Base-by-base conservation (phyloP, 2,888 invertebrate genomes). In the Amiota minor region DNA sequence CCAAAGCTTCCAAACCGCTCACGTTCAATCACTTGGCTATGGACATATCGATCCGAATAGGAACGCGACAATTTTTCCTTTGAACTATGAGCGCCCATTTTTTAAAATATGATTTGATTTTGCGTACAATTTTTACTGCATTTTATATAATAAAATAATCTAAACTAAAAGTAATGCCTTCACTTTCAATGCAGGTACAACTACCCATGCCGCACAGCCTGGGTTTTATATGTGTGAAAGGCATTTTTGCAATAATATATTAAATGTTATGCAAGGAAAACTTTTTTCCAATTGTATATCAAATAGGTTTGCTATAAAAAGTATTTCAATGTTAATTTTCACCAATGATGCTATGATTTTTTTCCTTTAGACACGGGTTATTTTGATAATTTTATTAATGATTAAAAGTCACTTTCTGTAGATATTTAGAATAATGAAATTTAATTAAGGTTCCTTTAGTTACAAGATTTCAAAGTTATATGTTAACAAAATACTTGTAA, bases 51-150 rank as follows among this genome's bases (percentile, higher is more conserved):
- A 89, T 93, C 93, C 59, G 94, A 93, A 83, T 92, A 91, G 79
- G 93, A 92, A 86, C 93, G 91, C 84, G 92, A 91, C 78, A 94
- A 91, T 90, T 94, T 94, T 90, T 94, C 94, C 91, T 94, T 94
- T 75, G 94, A 94, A 86, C 94, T 93, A 90, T 94, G 93, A 80
- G 94, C 94, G 83, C 94, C 94, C 94, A 94, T 94, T 81, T 78
- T 79, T 9, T 35, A 14, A 16, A 14, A 23, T 20, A 50, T 14
- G 47, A 65, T 50, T 16, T 68, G 14, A 16, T 1, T 62, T 62
- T 62, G 47, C 9, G 9, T 23, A 23, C 14, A 14, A 8, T 53
- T 53, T 68, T 18, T 1, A 20, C 23, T 62, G 45, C 9, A 11
- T 62, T 62, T 23, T 23, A 23, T 62, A 35, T 11, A 14, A 62